Evolutionary conservation across 2,888 invertebrate genomes (phyloP).

Genomic region (Nomada fabriciana): DNA sequence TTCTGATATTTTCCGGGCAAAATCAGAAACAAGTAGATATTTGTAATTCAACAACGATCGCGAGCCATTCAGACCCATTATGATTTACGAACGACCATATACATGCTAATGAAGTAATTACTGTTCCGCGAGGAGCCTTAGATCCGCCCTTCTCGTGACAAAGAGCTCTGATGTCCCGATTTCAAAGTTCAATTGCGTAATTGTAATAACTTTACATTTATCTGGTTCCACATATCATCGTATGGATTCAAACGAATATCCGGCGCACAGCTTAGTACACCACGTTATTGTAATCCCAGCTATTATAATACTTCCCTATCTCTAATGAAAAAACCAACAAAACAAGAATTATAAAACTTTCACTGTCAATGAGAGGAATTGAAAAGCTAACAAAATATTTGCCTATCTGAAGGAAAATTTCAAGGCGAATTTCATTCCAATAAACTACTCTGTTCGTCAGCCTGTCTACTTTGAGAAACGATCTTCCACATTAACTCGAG

Average conservation of each 20-base stretch:
- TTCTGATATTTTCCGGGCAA: not conserved
- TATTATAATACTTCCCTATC: no score
- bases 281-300: no score
- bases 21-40: not conserved
- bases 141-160: not conserved
- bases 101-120: slow-evolving; percentile 20
- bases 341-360: not conserved
- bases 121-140: not conserved
- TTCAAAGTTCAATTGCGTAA: slow-evolving; percentile 4
- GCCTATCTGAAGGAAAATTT: slow-evolving; percentile 4
- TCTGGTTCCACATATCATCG: not conserved
- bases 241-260: not conserved
- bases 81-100: slow-evolving; percentile 1
- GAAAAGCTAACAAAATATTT: not conserved
- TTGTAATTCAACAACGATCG: not conserved
- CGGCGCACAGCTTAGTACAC: no score
- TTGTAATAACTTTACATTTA: slow-evolving; percentile 11
- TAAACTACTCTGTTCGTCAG: slow-evolving; percentile 62
- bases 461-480: slow-evolving; percentile 72
- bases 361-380: not conserved
- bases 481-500: slow-evolving; percentile 61
- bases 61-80: not conserved
- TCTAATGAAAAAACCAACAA: not conserved
- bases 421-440: slow-evolving; percentile 39
- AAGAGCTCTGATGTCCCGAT: not conserved